A percentile compares a stretch with the other conserved stretches of the same genome.
Conservation (phyloP, 2,888 invertebrate genomes). For the Seira sanloemensis region DNA sequence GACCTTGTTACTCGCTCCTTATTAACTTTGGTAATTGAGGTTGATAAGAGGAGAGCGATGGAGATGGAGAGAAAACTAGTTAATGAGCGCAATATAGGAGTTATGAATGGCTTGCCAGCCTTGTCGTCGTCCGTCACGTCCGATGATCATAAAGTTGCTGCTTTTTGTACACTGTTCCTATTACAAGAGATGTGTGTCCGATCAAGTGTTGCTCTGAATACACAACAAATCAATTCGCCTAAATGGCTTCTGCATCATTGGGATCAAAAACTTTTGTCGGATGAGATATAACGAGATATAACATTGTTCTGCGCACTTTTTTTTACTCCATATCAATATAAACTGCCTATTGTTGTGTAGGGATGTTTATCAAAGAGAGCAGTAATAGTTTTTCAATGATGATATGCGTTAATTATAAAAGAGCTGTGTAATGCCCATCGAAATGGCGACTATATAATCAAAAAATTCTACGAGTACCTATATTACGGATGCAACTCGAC, state of each 20-base stretch:
- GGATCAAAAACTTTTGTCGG: slow-evolving; percentile 18
- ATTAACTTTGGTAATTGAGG: slow-evolving; percentile 70
- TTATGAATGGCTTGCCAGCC: slow-evolving; percentile 66
- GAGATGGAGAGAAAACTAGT: slow-evolving; percentile 58
- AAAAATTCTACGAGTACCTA: too few species aligned
- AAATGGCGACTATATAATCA: too few species aligned
- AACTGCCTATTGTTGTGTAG: background rate
- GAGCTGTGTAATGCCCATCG: background rate
- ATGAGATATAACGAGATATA: too few species aligned
- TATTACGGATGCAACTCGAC: too few species aligned
- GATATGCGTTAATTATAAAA: background rate
- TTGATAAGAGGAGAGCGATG: slow-evolving; percentile 59
- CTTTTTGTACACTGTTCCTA: slow-evolving; percentile 1
- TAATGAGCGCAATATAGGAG: slow-evolving; percentile 59
- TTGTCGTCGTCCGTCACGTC: slow-evolving; percentile 67
- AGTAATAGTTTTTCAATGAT: too few species aligned
- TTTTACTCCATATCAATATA: background rate
- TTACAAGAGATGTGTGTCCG: background rate
- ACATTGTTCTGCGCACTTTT: too few species aligned
- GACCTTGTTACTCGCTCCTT: slow-evolving; percentile 67
- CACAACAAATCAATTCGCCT: too few species aligned
- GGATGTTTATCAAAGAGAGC: too few species aligned
- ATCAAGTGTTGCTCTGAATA: background rate
- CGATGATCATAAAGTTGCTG: slow-evolving; percentile 37
- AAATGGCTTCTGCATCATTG: too few species aligned